phyloP scores from a whole-genome alignment of 1,140 invertebrate species.

The Heliconius himera region DNA sequence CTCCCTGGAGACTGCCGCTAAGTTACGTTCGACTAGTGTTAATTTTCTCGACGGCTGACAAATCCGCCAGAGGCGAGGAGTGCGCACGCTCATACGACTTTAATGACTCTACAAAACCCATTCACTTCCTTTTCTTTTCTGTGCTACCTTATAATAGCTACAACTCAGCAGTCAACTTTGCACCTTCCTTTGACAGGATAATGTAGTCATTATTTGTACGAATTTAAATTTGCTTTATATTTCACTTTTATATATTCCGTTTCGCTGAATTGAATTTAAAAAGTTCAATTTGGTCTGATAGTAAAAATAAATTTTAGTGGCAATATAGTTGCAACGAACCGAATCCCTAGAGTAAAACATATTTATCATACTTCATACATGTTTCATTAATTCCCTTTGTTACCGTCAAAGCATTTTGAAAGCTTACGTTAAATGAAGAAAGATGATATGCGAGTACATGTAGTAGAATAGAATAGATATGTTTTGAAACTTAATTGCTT shows the following conservation, averaged over 20 bases:
- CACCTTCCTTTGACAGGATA: conserved; percentile 15
- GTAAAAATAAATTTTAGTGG: conserved; percentile 35
- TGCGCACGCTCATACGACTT: conserved; percentile 24
- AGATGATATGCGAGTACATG: conserved; percentile 16
- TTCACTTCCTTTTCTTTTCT: conserved; percentile 19
- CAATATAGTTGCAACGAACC: conserved; percentile 36
- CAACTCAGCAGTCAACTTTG: conserved; percentile 20
- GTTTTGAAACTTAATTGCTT: conserved; percentile 49
- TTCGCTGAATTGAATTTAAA: conserved; percentile 37
- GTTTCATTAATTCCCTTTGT: conserved; percentile 39
- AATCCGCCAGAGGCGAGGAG: conserved; percentile 53
- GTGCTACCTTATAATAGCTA: conserved; percentile 21
- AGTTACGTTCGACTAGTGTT: conserved; percentile 71
- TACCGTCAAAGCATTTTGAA: conserved; percentile 32
- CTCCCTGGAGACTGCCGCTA: conserved; percentile 44
- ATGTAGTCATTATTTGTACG: conserved; percentile 13
- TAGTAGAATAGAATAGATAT: conserved; percentile 13
- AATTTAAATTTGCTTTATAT: conserved; percentile 21
- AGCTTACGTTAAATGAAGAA: conserved; percentile 36
- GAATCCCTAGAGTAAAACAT: conserved; percentile 39
- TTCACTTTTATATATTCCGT: conserved; percentile 19
- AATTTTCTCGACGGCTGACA: conserved; percentile 67
- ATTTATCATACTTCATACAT: conserved; percentile 38
- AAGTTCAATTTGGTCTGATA: conserved; percentile 28
- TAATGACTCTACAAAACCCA: conserved; percentile 24